Percentiles rank a stretch among this genome's conserved stretches.
These are phyloP conservation scores for Telmatochromis brichardi DNA, from an alignment of 2,113 vertebrate species.

Conservation along the genomic window DNA sequence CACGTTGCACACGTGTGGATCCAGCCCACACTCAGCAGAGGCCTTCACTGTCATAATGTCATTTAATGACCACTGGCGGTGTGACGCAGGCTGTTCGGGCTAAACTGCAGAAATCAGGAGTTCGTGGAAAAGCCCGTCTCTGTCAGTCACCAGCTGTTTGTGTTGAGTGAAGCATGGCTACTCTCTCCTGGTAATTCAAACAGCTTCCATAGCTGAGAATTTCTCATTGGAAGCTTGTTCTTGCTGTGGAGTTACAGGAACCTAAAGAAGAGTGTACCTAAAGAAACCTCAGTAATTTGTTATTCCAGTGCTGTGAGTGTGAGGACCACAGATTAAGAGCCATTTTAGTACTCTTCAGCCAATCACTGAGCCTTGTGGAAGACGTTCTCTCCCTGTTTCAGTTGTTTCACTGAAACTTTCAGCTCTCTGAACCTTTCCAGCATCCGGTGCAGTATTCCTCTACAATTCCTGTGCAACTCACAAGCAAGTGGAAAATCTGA, in stretches of 20 bases:
- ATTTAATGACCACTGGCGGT: background rate
- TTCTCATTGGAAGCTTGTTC: background rate
- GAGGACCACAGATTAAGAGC: background rate
- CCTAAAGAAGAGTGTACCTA: background rate
- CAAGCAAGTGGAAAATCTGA: background rate
- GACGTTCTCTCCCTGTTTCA: background rate
- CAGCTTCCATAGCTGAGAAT: background rate
- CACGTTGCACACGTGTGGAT: background rate
- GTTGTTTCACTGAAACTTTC: background rate
- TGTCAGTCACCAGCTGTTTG: background rate
- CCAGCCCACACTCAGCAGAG: background rate
- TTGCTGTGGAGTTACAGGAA: background rate
- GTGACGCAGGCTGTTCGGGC: background rate
- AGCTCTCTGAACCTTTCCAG: background rate
- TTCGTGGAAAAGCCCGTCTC: background rate
- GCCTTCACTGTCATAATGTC: background rate
- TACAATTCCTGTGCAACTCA: background rate
- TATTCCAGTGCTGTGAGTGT: background rate
- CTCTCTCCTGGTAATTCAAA: background rate
- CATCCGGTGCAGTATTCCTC: background rate
- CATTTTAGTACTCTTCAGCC: background rate
- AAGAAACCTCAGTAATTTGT: background rate
- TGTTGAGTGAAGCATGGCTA: background rate
- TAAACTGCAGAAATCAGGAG: background rate
- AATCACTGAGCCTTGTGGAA: background rate